Evolutionary conservation across 2,888 invertebrate species (phyloP).

Genomic region (Mechanitis messenoides): DNA sequence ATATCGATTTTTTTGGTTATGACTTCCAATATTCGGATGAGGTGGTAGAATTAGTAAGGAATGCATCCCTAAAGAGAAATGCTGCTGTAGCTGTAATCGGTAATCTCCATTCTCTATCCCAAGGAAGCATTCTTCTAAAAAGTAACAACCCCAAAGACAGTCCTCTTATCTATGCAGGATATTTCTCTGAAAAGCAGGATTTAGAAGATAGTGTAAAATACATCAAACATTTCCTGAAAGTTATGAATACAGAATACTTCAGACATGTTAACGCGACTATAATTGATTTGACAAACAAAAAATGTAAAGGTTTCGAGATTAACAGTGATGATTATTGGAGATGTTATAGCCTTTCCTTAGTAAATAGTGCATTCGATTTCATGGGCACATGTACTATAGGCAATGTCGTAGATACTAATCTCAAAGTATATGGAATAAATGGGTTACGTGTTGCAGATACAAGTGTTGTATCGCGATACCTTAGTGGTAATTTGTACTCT

Average conservation of each 20-base stretch:
- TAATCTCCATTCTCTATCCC: slow-evolving; percentile 51
- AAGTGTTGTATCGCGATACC: slow-evolving; percentile 67
- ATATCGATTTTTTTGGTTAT: slow-evolving; percentile 42
- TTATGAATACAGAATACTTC: slow-evolving; percentile 41
- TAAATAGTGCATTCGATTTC: slow-evolving; percentile 81
- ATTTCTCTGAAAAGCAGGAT: slow-evolving; percentile 37
- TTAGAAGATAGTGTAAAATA: slow-evolving; percentile 37
- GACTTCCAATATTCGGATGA: slow-evolving; percentile 61
- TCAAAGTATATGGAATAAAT: slow-evolving; percentile 45
- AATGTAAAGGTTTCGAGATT: slow-evolving; percentile 36
- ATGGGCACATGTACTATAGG: slow-evolving; percentile 85
- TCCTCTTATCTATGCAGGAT: slow-evolving; percentile 39
- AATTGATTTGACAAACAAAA: slow-evolving; percentile 3
- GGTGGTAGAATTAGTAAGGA: slow-evolving; percentile 35
- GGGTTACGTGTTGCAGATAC: slow-evolving; percentile 40
- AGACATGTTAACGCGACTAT: slow-evolving; percentile 31
- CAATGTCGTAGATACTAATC: slow-evolving; percentile 79
- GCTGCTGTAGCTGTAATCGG: slow-evolving; percentile 18
- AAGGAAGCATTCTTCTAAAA: slow-evolving; percentile 39
- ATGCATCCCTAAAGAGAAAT: slow-evolving; percentile 33
- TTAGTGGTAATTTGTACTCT: slow-evolving; percentile 36
- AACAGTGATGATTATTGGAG: slow-evolving; percentile 45
- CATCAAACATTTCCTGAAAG: slow-evolving; percentile 37
- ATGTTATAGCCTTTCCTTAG: slow-evolving; percentile 51
- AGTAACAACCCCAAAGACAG: slow-evolving; percentile 39